Base-by-base conservation (phyloP, 2,113 vertebrate species). In the Ranitomeya variabilis region DNA sequence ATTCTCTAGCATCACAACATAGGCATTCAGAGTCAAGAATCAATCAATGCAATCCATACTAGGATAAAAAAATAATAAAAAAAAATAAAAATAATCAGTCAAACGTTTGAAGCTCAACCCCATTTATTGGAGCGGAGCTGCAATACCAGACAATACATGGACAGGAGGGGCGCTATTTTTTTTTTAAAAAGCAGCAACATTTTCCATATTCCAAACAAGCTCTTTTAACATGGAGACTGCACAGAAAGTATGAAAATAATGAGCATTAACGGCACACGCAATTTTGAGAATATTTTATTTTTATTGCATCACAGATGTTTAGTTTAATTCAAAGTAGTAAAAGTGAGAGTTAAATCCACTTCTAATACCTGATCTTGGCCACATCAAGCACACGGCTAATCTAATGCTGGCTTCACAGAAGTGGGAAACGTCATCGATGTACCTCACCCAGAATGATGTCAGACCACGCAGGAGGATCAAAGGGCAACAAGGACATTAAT, bases 371-470 rank as follows among this genome's bases (percentile, higher is more conserved):
- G 23, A 74, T 21, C 23, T 74, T 54, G 59, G 23, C 52, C n/a
- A 13, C 21, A 84, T 71, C 51, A 31, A 71, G 52, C 52, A 19
- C 66, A 14, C 7, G 52, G 83, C 83, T 2, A 4, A 13, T 13
- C 45, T 31, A 18, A 57, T 66, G 19, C 64, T 18, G 14, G 62
- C 18, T 54, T 69, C 13, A 54, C 11, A 84, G 83, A 11, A 6
- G 16, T 54, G 31, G 3, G n/a, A 9, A 59, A 85, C 60, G 66
- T 85, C 83, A 55, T 71, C 52, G 11, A 15, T 11, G 66, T n/a
- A 52, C 81, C 62, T 67, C 81, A 15, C 62, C 81, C 83, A 7
- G 21, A 51, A n/a, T 71, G 82, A 84, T 69, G 83, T 73, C 67
- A 74, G 13, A 16, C 8, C 19, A 21, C 1, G 67, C 66, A 73